Base-by-base conservation (phyloP, 2,797 vertebrate genomes). In the Parauchenoglanis punctatus region DNA sequence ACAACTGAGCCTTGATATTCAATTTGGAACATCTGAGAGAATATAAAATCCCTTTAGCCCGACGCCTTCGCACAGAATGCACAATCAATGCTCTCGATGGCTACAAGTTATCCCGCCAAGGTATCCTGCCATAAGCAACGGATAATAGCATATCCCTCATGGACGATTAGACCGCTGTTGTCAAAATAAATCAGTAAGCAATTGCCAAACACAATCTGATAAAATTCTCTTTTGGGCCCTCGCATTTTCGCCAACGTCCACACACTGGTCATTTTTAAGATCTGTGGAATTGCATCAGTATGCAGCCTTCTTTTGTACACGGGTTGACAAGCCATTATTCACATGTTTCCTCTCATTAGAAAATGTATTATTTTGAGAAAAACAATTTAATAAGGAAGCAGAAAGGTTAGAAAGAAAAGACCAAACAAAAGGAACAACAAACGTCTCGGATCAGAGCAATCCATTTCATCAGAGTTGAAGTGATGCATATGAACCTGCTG, bases 1-100 rank as follows among this genome's bases (percentile, higher is more conserved):
- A 59, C 80, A 87, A 87, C 82, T 75, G 46, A 84, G 89, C 73
- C 87, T 68, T 91, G 81, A 88, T 84, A 89, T 90, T 89, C 86
- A 85, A 91, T 89, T 90, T 90, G 83, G 58, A 90, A 58, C 28
- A 86, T 52, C 84, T 81, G 44, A 87, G 65, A 83, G 77, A 89
- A 82, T 84, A 81, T 88, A 80, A 89, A 76, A 67, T n/a, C 59
- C 85, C n/a, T 88, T 86, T 85, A 89, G 88, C 84, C 87, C 85
- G 8, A 52, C 13, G 20, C 67, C 40, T 89, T 40, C 80, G 58
- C 58, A 18, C 84, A 83, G 84, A 87, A 89, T 90, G 85, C 91
- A 86, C 72, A 90, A 89, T 87, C 76, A 84, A 81, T 83, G 58
- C 17, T 70, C 89, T 87, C 49, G 67, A 23, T 18, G 70, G 54